A percentile compares a stretch with the other conserved stretches of the same genome.
Conservation (phyloP, 1,140 invertebrate species). For the Goniozus legneri region DNA sequence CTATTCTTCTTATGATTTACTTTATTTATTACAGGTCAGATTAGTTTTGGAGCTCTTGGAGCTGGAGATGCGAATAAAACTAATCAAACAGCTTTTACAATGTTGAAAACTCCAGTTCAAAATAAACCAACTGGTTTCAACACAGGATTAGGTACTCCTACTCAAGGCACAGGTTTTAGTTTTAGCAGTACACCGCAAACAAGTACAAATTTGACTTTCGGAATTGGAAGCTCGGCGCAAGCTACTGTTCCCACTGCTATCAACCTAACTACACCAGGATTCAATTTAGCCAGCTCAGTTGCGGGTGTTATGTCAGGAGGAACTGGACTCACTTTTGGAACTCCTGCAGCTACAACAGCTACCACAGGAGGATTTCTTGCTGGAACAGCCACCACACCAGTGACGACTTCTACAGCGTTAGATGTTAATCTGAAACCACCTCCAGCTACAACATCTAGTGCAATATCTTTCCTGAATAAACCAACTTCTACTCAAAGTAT, state of each 20-base stretch:
- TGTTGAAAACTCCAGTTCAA: slow-evolving; percentile 5
- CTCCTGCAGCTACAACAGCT: slow-evolving; percentile 22
- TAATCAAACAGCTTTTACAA: slow-evolving; percentile 7
- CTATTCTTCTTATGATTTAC: too few species aligned
- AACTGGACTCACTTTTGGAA: slow-evolving; percentile 21
- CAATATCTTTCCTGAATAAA: too few species aligned
- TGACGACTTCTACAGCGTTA: slow-evolving; percentile 19
- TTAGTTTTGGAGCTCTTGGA: slow-evolving; percentile 13
- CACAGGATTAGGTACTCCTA: slow-evolving; percentile 7
- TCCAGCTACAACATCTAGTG: slow-evolving; percentile 17
- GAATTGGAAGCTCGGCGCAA: slow-evolving; percentile 20
- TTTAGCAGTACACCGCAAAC: slow-evolving; percentile 6
- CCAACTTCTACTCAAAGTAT: too few species aligned
- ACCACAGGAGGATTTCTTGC: slow-evolving; percentile 29
- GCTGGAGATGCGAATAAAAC: slow-evolving; percentile 26
- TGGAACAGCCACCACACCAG: slow-evolving; percentile 13
- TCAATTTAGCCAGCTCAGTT: slow-evolving; percentile 28
- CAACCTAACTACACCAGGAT: slow-evolving; percentile 20
- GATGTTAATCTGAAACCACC: slow-evolving; percentile 30
- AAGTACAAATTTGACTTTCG: slow-evolving; percentile 28
- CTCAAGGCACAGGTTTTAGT: slow-evolving; percentile 14
- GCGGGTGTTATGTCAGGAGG: slow-evolving; percentile 10
- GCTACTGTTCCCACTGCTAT: slow-evolving; percentile 17
- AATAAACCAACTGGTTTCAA: slow-evolving; percentile 14
- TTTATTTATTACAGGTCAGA: slow-evolving; percentile 2